Evolutionary conservation across 2,113 vertebrate species (phyloP).

Genomic region (Apteryx mantelli): DNA sequence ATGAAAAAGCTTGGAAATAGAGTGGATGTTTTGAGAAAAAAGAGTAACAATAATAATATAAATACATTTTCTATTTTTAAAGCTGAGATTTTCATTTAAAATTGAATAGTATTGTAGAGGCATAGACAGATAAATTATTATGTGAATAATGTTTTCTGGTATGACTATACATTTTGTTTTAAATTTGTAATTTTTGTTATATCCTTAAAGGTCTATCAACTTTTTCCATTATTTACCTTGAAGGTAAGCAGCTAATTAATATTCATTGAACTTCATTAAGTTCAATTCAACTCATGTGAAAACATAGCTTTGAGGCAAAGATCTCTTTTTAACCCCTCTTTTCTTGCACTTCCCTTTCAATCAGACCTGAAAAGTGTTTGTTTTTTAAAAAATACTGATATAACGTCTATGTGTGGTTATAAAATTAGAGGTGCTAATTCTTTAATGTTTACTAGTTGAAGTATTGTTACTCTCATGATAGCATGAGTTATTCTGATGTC

Average conservation of each 20-base stretch:
- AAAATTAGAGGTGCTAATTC: not conserved
- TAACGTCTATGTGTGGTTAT: not conserved
- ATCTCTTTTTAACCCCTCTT: not conserved
- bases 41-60: not conserved
- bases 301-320: not conserved
- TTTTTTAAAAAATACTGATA: not conserved
- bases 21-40: conserved; percentile 46
- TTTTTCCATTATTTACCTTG: not conserved
- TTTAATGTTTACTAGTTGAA: not conserved
- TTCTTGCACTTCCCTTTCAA: not conserved
- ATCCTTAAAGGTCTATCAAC: not conserved
- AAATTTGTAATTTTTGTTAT: not conserved
- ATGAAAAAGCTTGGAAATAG: conserved; percentile 70
- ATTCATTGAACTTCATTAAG: conserved; percentile 6
- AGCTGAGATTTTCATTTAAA: conserved; percentile 6
- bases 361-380: not conserved
- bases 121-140: not conserved
- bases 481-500: not conserved
- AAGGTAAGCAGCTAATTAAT: not conserved
- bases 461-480: not conserved
- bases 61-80: conserved; percentile 45
- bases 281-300: not conserved
- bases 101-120: not conserved
- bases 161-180: not conserved
- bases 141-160: not conserved